Evolutionary conservation across 2,113 vertebrate species (phyloP).

Genomic region (Rhabdornis inornatus): DNA sequence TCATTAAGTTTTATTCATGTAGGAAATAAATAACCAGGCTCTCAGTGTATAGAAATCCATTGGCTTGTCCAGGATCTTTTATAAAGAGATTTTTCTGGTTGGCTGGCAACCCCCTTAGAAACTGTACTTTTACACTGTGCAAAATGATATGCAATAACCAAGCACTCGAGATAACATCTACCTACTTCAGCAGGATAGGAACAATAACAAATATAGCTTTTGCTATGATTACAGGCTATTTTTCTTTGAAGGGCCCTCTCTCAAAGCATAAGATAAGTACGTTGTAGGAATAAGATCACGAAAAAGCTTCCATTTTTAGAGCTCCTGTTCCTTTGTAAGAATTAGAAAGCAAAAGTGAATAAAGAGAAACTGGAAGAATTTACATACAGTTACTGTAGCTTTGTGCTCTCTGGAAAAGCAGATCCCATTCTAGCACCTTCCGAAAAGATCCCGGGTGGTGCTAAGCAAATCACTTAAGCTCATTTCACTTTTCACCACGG

Average conservation of each 20-base stretch:
- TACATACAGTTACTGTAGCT: not conserved
- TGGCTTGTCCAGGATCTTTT: not conserved
- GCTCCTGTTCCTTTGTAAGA: not conserved
- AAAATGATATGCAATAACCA: conserved; percentile 11
- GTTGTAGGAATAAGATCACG: not conserved
- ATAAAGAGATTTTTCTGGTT: not conserved
- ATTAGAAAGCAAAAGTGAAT: not conserved
- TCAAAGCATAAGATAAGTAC: not conserved
- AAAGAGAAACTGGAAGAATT: not conserved
- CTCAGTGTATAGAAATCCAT: not conserved
- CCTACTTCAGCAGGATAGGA: not conserved
- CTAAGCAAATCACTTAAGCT: not conserved
- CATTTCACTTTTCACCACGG: not conserved
- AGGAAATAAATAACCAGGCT: not conserved
- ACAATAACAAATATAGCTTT: conserved; percentile 14
- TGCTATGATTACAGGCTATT: not conserved
- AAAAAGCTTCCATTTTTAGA: not conserved
- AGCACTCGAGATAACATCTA: conserved; percentile 7
- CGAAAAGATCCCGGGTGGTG: not conserved
- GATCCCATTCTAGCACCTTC: not conserved
- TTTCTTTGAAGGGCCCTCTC: not conserved
- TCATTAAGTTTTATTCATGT: not conserved
- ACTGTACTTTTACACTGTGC: not conserved
- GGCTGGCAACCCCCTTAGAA: not conserved
- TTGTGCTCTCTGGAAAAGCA: not conserved